Base-by-base conservation (phyloP, 1,140 invertebrate species). In the Bombus polaris region DNA sequence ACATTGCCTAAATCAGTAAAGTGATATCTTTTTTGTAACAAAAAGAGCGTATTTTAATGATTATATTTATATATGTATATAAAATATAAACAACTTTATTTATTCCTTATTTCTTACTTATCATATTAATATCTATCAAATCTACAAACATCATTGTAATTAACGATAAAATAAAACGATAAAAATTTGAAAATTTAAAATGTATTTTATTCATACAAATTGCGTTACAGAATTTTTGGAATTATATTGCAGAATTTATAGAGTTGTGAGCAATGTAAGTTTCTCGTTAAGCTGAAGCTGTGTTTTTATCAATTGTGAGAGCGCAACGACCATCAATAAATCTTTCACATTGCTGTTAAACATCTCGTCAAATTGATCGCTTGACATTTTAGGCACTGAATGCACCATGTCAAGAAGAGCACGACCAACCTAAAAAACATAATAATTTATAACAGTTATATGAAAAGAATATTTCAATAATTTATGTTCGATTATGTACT, bases 281-380 rank as follows among this genome's bases (percentile, higher is more conserved):
- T 99, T 99, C 95, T 99, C 99, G 94, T 99, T 99, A 37, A 99
- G 96, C 93, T 98, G 98, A 87, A 99, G 96, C 95, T 99, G 98
- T 13, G 98, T 98, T 95, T 99, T 98, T 87, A 98, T 98, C n/a
- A 99, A 96, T 93, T 99, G 98, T 15, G 98, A 98, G 42, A 99
- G 96, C 65, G 99, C 99, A 88, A 99, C 97, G 73, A 99, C 98
- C 99, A 99, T 99, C 70, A 99, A 95, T 85, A 99, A 96, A 96
- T 99, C 99, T 95, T 99, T 99, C 92, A 99, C 98, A 94, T 99
- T 99, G 88, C 98, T 98, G 92, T 99, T 99, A 93, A 99, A 97
- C 98, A 99, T 99, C 87, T 98, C 97, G 39, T 98, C 98, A 95
- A 99, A 99, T 93, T 98, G 97, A 93, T 98, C 98, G 62, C 97